Evolutionary conservation across 2,888 invertebrate genomes (phyloP).

Genomic region (Eurytoma californica): DNA sequence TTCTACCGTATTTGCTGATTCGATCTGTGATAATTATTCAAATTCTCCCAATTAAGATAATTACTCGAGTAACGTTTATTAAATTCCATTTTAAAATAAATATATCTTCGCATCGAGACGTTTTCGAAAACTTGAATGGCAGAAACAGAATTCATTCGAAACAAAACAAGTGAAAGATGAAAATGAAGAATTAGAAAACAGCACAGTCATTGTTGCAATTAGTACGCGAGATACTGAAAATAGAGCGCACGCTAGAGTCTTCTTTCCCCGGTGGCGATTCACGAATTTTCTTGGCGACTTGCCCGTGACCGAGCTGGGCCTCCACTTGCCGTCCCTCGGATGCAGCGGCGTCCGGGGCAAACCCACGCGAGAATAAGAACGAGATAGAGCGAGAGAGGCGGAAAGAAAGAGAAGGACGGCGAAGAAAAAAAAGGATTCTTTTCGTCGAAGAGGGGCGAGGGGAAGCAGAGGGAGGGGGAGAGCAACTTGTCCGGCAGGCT

Average conservation of each 20-base stretch:
- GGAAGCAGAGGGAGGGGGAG: conserved; percentile 42
- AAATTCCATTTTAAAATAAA: no score
- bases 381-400: conserved; percentile 2
- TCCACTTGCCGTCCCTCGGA: conserved; percentile 1
- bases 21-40: no score
- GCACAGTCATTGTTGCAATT: conserved; percentile 37
- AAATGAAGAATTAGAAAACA: no score
- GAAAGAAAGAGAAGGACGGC: conserved; percentile 44
- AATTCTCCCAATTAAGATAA: no score
- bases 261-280: conserved; percentile 31
- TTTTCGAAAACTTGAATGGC: no score
- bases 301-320: neutral
- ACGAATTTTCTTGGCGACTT: conserved; percentile 49
- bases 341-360: neutral
- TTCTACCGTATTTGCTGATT: no score
- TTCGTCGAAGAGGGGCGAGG: conserved; percentile 59
- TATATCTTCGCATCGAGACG: no score
- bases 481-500: conserved; percentile 66
- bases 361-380: neutral
- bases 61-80: no score
- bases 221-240: conserved; percentile 21
- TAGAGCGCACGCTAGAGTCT: conserved; percentile 22
- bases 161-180: no score
- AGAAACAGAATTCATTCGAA: no score
- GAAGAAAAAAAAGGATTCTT: conserved; percentile 47